A percentile compares a stretch with the other conserved stretches of the same genome.
Conservation (phyloP, 2,113 vertebrate species). For the Anolis sagrei region DNA sequence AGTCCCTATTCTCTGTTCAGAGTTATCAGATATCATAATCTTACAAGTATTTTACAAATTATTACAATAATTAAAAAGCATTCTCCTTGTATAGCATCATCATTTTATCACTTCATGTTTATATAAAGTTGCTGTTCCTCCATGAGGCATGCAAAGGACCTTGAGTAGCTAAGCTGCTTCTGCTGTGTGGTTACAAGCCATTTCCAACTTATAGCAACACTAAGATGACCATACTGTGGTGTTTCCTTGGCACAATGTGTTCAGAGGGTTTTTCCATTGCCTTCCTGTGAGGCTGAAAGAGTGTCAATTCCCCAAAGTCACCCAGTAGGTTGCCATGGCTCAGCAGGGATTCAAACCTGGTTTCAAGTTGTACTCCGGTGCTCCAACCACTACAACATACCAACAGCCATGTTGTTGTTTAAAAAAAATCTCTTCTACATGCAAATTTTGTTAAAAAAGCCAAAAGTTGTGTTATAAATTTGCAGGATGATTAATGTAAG, state of each 20-base stretch:
- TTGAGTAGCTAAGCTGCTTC: background rate
- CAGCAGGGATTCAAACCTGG: no score
- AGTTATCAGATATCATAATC: conserved; percentile 4
- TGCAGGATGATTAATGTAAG: background rate
- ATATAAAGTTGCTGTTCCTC: background rate
- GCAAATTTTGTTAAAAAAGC: background rate
- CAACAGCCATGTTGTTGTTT: background rate
- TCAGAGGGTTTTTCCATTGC: no score
- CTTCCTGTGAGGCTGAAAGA: no score
- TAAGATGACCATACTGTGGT: no score
- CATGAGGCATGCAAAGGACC: background rate
- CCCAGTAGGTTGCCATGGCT: no score
- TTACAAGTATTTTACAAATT: background rate
- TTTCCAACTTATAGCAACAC: no score
- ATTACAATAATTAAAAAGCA: no score
- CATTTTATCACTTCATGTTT: background rate
- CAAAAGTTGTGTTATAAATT: background rate
- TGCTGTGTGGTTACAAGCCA: no score
- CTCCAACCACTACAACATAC: no score
- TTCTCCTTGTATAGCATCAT: background rate
- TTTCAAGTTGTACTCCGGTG: no score
- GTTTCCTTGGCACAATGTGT: no score
- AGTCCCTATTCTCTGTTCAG: conserved; percentile 15
- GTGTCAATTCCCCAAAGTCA: no score
- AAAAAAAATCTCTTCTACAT: background rate